Evolutionary conservation across 2,113 vertebrate species (phyloP).

Genomic region (Crotalus viridis): DNA sequence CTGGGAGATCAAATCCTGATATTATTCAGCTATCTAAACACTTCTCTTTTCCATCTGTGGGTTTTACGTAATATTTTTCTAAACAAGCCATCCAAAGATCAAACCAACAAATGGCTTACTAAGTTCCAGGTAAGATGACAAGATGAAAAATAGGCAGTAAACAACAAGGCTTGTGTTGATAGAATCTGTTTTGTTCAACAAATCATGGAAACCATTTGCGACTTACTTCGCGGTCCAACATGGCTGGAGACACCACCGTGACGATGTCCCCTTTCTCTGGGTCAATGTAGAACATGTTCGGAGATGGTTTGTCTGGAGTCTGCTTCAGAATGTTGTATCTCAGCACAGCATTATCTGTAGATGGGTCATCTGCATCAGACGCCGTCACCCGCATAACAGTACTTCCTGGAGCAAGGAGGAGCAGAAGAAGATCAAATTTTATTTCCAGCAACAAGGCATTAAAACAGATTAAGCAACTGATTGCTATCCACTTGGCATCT

Average conservation of each 20-base stretch:
- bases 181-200: background rate
- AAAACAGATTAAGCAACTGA: background rate
- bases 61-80: background rate
- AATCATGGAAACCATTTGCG: rapidly evolving
- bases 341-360: conserved; percentile 89
- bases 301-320: conserved; percentile 90
- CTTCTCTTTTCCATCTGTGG: background rate
- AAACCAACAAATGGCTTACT: background rate
- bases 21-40: background rate
- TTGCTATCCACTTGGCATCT: background rate
- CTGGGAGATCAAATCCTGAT: background rate
- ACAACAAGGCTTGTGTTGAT: background rate
- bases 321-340: conserved; percentile 92
- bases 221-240: conserved; percentile 92
- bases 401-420: conserved; percentile 74
- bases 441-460: background rate
- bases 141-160: background rate
- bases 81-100: background rate
- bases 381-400: conserved; percentile 94
- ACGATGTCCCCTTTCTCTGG: conserved; percentile 94
- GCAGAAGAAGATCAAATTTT: background rate
- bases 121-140: background rate
- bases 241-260: conserved; percentile 85
- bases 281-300: conserved; percentile 98
- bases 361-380: conserved; percentile 86